phyloP scores from a whole-genome alignment of 2,797 vertebrate genomes.

The Siniperca obscura region DNA sequence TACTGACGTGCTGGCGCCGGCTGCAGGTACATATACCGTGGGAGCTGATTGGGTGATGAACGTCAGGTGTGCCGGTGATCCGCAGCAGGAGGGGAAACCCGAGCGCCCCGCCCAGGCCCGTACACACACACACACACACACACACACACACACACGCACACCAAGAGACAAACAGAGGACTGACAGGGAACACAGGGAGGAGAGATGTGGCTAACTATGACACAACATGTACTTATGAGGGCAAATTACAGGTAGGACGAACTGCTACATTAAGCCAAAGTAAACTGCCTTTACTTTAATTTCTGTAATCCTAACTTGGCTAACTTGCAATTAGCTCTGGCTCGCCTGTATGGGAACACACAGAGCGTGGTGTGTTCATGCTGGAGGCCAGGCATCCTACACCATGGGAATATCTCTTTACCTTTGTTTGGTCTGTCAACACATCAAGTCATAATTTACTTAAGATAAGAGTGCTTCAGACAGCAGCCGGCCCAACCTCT shows the following conservation, averaged over 20 bases:
- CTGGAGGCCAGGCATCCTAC: conserved; percentile 66
- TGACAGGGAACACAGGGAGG: too few relatives aligned
- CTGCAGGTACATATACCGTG: too few relatives aligned
- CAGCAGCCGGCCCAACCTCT: conserved; percentile 28
- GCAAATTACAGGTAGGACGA: conserved; percentile 41
- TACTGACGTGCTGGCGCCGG: too few relatives aligned
- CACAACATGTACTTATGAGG: conserved; percentile 18
- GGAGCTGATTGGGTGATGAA: too few relatives aligned
- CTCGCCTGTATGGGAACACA: conserved; percentile 48
- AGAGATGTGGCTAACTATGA: too few relatives aligned
- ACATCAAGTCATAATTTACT: conserved; percentile 77
- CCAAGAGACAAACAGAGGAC: too few relatives aligned
- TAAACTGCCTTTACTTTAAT: conserved; percentile 49
- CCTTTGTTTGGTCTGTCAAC: conserved; percentile 77
- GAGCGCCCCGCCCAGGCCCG: too few relatives aligned
- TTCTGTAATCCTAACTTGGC: conserved; percentile 40
- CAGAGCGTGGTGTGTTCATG: conserved; percentile 46
- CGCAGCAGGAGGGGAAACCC: too few relatives aligned
- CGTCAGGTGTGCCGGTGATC: too few relatives aligned
- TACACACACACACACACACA: too few relatives aligned
- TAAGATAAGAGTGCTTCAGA: conserved; percentile 57
- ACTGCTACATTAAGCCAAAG: conserved; percentile 6
- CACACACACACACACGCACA: too few relatives aligned
- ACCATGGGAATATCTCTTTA: conserved; percentile 75
- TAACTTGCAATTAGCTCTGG: conserved; percentile 59